phyloP scores from a whole-genome alignment of 2,113 vertebrate species.

The Zosterops lateralis region DNA sequence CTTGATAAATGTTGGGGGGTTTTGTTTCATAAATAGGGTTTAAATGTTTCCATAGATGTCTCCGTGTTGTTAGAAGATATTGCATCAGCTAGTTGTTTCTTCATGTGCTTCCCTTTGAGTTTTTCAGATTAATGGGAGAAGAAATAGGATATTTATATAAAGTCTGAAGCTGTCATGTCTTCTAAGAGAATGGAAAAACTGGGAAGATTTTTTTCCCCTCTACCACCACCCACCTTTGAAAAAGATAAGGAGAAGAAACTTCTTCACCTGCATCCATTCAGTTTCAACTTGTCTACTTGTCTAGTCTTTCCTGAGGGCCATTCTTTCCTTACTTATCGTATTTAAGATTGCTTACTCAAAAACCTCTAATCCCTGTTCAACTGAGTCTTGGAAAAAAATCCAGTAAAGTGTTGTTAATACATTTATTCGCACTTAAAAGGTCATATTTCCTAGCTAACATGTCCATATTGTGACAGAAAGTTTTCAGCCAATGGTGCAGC shows the following conservation, averaged over 20 bases:
- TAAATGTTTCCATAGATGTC: not conserved
- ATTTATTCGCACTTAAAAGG: not conserved
- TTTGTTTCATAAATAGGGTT: not conserved
- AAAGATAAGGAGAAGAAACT: not conserved
- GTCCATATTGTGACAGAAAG: not conserved
- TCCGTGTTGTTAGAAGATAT: not conserved
- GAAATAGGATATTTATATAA: not conserved
- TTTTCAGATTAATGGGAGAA: not conserved
- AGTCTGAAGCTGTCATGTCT: not conserved
- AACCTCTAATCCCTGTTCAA: not conserved
- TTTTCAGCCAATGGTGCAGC: not conserved
- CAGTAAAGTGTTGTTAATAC: not conserved
- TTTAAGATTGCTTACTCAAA: not conserved
- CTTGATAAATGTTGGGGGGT: rapidly evolving
- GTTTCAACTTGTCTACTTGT: not conserved
- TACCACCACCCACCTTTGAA: not conserved
- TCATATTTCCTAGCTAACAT: not conserved
- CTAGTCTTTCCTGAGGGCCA: not conserved
- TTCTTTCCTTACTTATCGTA: not conserved
- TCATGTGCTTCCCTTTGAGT: not conserved
- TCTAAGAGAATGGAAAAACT: not conserved
- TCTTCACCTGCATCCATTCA: not conserved
- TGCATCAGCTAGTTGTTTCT: not conserved
- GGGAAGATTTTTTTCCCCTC: not conserved
- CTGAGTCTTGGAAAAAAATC: not conserved